Base-by-base conservation (phyloP, 2,888 invertebrate species). In the Pocota personata region DNA sequence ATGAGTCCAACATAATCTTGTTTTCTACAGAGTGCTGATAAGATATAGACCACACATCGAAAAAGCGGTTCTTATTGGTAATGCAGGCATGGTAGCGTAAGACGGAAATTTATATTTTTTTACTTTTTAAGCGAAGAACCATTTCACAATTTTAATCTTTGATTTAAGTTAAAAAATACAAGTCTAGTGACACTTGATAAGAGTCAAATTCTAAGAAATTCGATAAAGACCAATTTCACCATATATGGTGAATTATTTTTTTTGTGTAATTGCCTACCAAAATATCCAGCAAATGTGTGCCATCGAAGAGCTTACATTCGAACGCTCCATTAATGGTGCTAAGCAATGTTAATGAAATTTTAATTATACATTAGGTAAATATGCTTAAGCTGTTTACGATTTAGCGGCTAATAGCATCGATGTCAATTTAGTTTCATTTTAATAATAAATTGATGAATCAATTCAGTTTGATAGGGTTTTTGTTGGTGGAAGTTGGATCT, bases 311-410 rank as follows among this genome's bases (percentile, higher is more conserved):
- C 35, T 1, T 10, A 35, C 12, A 35, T 10, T 19, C 16, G 48
- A 21, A 10, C 48, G 48, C 21, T 48, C 48, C 48, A 21, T 48
- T 21, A 48, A 48, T 3, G 19, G 48, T 21, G 48, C 21, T 48
- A 48, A 60, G 40, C n/a, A 24, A 8, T 8, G 60, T 10, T 60
- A n/a, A 60, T 60, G 27, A 43, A 27, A 60, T 60, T 27, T 14
- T 4, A 24, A 24, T 14, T 7, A 14, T 14, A 8, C 21, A 10
- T 48, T 10, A 48, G 48, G 19, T 21, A 46, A 21, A 46, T 46
- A 21, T 10, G 12, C 32, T 32, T 7, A 6, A n/a, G 0, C 10
- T 21, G 6, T 19, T 46, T 46, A 46, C 46, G 19, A 46, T 46
- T 19, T 46, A 8, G 8, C 46, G 46, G 46, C 10, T 10, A 10